These are phyloP conservation scores for Camponotus floridanus DNA, from an alignment of 1,140 invertebrate species.

Conservation along the genomic window DNA sequence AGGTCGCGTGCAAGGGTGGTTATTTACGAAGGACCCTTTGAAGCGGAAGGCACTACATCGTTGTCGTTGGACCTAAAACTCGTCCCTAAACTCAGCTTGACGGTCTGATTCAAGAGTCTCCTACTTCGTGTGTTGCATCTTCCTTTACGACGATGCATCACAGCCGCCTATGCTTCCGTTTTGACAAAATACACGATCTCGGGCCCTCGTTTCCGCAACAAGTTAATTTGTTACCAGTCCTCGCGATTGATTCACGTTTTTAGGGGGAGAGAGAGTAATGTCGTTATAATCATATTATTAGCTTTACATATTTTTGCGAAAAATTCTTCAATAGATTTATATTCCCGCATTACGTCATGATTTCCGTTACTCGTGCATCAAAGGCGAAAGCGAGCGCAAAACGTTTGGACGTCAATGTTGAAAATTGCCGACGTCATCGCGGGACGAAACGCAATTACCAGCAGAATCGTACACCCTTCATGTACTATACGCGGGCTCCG, in stretches of 20 bases:
- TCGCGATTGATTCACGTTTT: not conserved
- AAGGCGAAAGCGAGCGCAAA: conserved; percentile 39
- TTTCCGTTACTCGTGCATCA: conserved; percentile 35
- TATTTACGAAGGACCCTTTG: conserved; percentile 69
- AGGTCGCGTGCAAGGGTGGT: conserved; percentile 64
- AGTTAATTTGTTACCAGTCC: conserved; percentile 33
- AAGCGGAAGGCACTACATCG: conserved; percentile 69
- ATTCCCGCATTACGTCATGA: conserved; percentile 44
- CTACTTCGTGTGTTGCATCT: conserved; percentile 60
- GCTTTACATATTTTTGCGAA: not conserved
- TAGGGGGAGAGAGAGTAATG: not conserved
- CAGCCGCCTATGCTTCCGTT: conserved; percentile 60
- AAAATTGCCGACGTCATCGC: conserved; percentile 68
- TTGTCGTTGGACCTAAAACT: conserved; percentile 70
- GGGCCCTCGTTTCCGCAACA: conserved; percentile 44
- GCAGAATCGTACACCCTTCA: conserved; percentile 61
- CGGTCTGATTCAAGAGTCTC: conserved; percentile 72
- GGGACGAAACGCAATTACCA: conserved; percentile 70
- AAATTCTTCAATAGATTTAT: conserved; percentile 42
- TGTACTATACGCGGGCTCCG: conserved; percentile 51
- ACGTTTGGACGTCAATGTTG: not conserved
- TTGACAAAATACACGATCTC: conserved; percentile 44
- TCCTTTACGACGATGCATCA: conserved; percentile 69
- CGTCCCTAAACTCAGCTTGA: conserved; percentile 47
- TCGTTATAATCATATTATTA: not conserved